Evolutionary conservation across 2,113 vertebrate genomes (phyloP), one percentile per base, ranked within the genome.

Genomic region (Oriolus oriolus): DNA sequence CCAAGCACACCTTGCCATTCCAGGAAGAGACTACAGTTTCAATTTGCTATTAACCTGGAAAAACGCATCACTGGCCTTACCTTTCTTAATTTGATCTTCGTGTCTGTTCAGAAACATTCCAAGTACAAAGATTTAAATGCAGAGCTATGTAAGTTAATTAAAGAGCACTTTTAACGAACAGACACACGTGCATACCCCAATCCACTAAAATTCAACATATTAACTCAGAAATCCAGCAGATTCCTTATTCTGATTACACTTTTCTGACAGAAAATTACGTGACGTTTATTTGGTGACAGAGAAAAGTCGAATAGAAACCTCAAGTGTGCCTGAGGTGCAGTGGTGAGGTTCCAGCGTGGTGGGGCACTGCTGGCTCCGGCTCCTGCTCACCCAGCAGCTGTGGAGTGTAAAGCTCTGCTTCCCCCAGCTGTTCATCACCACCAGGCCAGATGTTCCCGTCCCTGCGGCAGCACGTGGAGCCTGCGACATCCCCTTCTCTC

Each of bases 101-200:
- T 28, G 22, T 23, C 11, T 17, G 37, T 27, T 56, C 64, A 88
- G 57, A 42, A 35, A 28, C 1, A 3, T 65, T 66, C 23, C 13
- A 54, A 66, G 60, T 18, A 11, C 42, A 86, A 61, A n/a, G 20
- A n/a, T 50, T 35, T 42, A 16, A 3, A 37, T 2, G 16, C 47
- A 84, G 45, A 76, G 31, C 27, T 47, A 2, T 1, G 0, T 2
- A 22, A 60, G 3, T 5, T 60, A 6, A 18, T 84, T 68, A n/a
- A 84, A 59, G 31, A 66, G 12, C 18, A 53, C 21, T 65, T 84
- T 64, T 26, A 35, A 35, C 22, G 47, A 10, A 17, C 28, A 87
- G 11, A 45, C 10, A n/a, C 14, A 10, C 4, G 0, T 37, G 27
- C 13, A 10, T 1, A 1, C 13, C 12, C 16, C 4, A 15, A 1